Evolutionary conservation across 2,888 invertebrate genomes (phyloP).

Genomic region (Coleophora deauratella): DNA sequence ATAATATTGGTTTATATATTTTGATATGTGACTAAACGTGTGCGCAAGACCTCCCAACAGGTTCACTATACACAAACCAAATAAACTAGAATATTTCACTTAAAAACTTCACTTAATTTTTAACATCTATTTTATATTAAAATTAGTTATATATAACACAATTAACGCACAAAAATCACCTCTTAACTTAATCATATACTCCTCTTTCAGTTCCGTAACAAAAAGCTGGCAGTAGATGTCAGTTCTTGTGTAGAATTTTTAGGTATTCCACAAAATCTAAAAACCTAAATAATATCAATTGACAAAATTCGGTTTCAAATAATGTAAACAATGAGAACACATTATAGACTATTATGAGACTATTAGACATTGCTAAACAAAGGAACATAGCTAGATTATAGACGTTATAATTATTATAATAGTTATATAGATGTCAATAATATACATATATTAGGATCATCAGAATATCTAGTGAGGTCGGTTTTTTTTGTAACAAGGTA

Average conservation of each 20-base stretch:
- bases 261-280: slow-evolving; percentile 34
- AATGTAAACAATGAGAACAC: slow-evolving; percentile 8
- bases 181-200: slow-evolving; percentile 38
- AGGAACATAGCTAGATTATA: slow-evolving; percentile 35
- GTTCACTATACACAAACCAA: slow-evolving; percentile 58
- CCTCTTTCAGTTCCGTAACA: slow-evolving; percentile 34
- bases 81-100: slow-evolving; percentile 64
- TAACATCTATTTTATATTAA: slow-evolving; percentile 49
- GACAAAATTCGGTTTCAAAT: slow-evolving; percentile 46
- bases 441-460: slow-evolving; percentile 36
- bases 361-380: slow-evolving; percentile 2
- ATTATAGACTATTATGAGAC: slow-evolving; percentile 4
- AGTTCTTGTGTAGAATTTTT: slow-evolving; percentile 47
- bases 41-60: slow-evolving; percentile 52
- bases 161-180: slow-evolving; percentile 57
- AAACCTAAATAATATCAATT: slow-evolving; percentile 56
- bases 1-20: slow-evolving; percentile 9
- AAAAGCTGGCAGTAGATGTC: slow-evolving; percentile 68
- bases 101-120: too few relatives aligned
- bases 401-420: too few relatives aligned
- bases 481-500: slow-evolving; percentile 52
- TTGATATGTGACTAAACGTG: slow-evolving; percentile 46
- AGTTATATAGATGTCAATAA: slow-evolving; percentile 37
- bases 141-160: slow-evolving; percentile 42
- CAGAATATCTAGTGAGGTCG: slow-evolving; percentile 39